A percentile compares a stretch with the other conserved stretches of the same genome.
Evolutionary conservation across 2,888 invertebrate genomes (phyloP).

Genomic region (Drosophila atroscutellata): DNA sequence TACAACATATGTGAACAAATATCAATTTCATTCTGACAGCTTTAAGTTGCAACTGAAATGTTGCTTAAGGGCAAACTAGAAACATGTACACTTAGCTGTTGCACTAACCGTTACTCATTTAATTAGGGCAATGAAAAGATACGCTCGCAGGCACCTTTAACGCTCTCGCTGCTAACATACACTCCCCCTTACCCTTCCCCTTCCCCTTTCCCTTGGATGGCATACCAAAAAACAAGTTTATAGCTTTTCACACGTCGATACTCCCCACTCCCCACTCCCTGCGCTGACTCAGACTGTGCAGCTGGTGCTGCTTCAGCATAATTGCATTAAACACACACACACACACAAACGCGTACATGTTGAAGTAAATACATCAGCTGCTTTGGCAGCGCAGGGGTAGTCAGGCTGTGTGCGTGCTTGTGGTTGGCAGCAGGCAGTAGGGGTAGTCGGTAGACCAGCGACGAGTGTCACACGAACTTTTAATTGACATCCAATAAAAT

Average conservation of each 20-base stretch:
- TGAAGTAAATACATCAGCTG: constrained; percentile 21
- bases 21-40: background rate
- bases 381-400: background rate
- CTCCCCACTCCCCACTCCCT: background rate
- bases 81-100: constrained; percentile 5
- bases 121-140: constrained; percentile 55
- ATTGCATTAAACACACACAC: constrained; percentile 68
- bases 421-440: background rate
- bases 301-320: constrained; percentile 35
- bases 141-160: constrained; percentile 14
- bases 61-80: background rate
- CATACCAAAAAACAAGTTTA: constrained; percentile 3
- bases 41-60: background rate
- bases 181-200: background rate
- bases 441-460: background rate
- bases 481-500: constrained; percentile 80
- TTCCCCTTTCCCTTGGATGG: background rate
- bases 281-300: background rate
- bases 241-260: constrained; percentile 22
- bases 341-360: constrained; percentile 5
- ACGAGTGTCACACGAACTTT: constrained; percentile 54
- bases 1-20: background rate
- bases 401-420: background rate
- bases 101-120: constrained; percentile 49
- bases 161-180: background rate